phyloP scores from a whole-genome alignment of 2,113 vertebrate genomes.

The Bambusicola thoracicus region DNA sequence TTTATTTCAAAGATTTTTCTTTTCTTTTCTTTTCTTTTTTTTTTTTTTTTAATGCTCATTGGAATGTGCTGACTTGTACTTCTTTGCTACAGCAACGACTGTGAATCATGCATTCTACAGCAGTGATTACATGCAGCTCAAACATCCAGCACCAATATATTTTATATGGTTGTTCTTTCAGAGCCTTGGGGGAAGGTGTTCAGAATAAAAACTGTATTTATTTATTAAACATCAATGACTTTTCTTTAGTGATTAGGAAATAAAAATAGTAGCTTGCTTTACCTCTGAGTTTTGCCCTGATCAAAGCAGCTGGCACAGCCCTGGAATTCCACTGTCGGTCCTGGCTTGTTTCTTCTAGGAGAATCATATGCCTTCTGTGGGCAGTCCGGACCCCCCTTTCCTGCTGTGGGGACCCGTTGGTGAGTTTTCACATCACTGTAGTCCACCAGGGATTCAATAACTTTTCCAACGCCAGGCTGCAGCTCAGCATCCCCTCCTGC shows the following conservation, averaged over 20 bases:
- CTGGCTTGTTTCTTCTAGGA: slow-evolving; percentile 40
- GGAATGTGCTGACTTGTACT: neutral
- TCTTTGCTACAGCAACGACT: neutral
- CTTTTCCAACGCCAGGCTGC: slow-evolving; percentile 45
- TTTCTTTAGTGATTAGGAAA: neutral
- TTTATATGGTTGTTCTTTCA: neutral
- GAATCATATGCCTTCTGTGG: neutral
- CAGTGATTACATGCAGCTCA: neutral
- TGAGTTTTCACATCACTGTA: slow-evolving; percentile 42
- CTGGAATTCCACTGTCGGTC: slow-evolving; percentile 76
- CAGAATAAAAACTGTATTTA: neutral
- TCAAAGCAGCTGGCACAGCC: slow-evolving; percentile 48
- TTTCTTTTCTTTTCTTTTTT: neutral
- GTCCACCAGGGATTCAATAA: slow-evolving; percentile 49
- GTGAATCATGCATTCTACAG: neutral
- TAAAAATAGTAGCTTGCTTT: slow-evolving; percentile 3
- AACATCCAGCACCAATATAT: neutral
- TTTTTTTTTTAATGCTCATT: neutral
- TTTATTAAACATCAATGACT: neutral
- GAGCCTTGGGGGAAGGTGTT: neutral
- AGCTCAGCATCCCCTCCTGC: slow-evolving; percentile 68
- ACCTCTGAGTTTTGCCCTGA: slow-evolving; percentile 74
- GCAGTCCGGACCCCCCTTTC: slow-evolving; percentile 33
- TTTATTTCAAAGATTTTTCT: neutral
- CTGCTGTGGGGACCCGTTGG: neutral